Evolutionary conservation across 2,113 vertebrate species (phyloP), one percentile per base, ranked within the genome.

Genomic region (Riparia riparia): DNA sequence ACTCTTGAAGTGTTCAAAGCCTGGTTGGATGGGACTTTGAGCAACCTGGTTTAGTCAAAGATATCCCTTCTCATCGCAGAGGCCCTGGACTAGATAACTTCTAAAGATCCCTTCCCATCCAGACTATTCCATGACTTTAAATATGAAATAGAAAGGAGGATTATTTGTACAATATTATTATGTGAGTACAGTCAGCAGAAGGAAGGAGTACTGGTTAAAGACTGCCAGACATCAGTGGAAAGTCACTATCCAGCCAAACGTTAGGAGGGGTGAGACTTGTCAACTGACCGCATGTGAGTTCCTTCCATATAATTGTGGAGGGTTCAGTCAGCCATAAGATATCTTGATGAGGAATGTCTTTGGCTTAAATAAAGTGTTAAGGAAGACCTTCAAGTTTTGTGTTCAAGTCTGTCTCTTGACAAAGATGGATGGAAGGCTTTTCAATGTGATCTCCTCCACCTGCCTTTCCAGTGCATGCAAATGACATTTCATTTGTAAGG

Each of bases 391-490:
- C 56, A 83, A 32, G 29, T 94, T 94, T 86, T 73, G 20, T 82
- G 39, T 94, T 96, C 76, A 51, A 42, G 49, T 74, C 16, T 22
- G 5, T 60, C 14, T 88, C 74, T 78, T 89, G 64, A 54, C n/a
- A 89, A 77, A 93, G 71, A 70, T 47, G 31, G 47, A 93, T 89
- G 45, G 34, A 72, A 82, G 31, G 25, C 37, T 73, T 97, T 95
- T 94, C 57, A 57, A 16, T 90, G 66, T 95, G 70, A 65, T 58
- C 61, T 94, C 24, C 34, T 91, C 42, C 24, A 44, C 17, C 17
- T 71, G 58, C 80, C 95, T 82, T 90, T 96, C 92, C 69, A 64
- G 7, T 49, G 41, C 51, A 91, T 51, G 56, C 49, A 95, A 96
- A 61, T 42, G 22, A 57, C 88, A 86, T 68, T 72, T 95, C 61